These are phyloP conservation scores for Mesoclemmys tuberculata DNA, from an alignment of 2,113 vertebrate genomes.

Conservation along the genomic window DNA sequence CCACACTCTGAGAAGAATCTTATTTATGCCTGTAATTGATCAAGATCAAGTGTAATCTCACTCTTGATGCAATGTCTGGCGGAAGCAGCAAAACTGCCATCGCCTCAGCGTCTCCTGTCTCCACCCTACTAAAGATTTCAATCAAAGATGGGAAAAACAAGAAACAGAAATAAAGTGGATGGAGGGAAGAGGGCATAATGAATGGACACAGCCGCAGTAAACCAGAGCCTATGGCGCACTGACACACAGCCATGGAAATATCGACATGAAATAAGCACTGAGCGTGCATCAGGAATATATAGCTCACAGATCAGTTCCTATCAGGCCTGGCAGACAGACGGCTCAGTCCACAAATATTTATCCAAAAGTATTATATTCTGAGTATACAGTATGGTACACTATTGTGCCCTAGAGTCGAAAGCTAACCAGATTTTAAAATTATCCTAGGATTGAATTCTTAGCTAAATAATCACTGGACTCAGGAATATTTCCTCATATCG, in stretches of 20 bases:
- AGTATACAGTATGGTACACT: background rate
- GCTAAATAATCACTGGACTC: background rate
- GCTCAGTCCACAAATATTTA: background rate
- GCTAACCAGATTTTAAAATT: background rate
- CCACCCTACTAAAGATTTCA: background rate
- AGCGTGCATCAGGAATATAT: background rate
- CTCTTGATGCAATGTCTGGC: background rate
- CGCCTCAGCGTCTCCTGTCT: background rate
- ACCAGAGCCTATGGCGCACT: constrained; percentile 14
- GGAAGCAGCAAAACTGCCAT: background rate
- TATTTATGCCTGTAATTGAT: background rate
- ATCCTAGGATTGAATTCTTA: background rate
- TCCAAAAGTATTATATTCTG: background rate
- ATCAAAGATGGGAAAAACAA: constrained; percentile 21
- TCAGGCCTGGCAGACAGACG: background rate
- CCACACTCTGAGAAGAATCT: background rate
- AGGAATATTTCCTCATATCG: background rate
- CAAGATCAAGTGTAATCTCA: no score
- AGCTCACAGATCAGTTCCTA: background rate
- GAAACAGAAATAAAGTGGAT: background rate
- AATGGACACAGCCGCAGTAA: constrained; percentile 12
- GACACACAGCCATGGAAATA: constrained; percentile 19
- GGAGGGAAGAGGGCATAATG: background rate
- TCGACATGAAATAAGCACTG: background rate
- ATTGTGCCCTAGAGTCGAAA: background rate